A percentile compares a stretch with the other conserved stretches of the same genome.
These are phyloP conservation scores for Oryzias curvinotus DNA, from an alignment of 2,113 vertebrate genomes.

Conservation along the genomic window DNA sequence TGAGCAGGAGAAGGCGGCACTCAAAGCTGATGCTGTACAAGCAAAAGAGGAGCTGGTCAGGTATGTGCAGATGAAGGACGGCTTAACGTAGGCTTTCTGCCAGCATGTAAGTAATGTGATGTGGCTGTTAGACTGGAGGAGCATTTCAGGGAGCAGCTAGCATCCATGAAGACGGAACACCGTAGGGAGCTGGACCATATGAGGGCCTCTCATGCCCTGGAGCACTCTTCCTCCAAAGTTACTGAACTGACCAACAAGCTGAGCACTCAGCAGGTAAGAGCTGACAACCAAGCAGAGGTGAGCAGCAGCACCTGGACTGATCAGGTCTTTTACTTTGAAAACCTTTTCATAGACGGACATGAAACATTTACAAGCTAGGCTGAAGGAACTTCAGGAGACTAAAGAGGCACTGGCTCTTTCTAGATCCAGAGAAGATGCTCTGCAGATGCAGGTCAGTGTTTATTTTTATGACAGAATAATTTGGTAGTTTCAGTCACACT, in stretches of 20 bases:
- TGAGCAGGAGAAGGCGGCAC: conserved; percentile 73
- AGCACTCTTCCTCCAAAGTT: conserved; percentile 86
- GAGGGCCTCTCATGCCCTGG: conserved; percentile 80
- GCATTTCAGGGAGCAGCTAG: conserved; percentile 72
- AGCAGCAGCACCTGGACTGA: no score
- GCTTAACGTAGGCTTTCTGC: neutral
- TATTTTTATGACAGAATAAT: neutral
- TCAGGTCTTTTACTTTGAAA: neutral
- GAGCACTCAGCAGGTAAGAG: conserved; percentile 84
- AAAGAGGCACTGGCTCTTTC: conserved; percentile 82
- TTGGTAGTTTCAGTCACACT: no score
- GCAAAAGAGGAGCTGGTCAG: conserved; percentile 78
- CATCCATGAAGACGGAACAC: conserved; percentile 80
- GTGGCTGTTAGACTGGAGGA: conserved; percentile 75
- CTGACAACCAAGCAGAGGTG: neutral
- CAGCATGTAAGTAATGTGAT: rapidly evolving
- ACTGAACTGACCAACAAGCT: conserved; percentile 84
- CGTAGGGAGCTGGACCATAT: conserved; percentile 81
- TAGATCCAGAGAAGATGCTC: conserved; percentile 82
- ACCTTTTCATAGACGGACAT: conserved; percentile 78
- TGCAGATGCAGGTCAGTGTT: conserved; percentile 75
- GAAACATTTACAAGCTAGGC: conserved; percentile 85
- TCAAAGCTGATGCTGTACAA: conserved; percentile 62
- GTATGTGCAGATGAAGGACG: neutral
- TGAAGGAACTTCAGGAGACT: conserved; percentile 78